Base-by-base conservation (phyloP, 2,888 invertebrate genomes). In the Theodoxus fluviatilis region DNA sequence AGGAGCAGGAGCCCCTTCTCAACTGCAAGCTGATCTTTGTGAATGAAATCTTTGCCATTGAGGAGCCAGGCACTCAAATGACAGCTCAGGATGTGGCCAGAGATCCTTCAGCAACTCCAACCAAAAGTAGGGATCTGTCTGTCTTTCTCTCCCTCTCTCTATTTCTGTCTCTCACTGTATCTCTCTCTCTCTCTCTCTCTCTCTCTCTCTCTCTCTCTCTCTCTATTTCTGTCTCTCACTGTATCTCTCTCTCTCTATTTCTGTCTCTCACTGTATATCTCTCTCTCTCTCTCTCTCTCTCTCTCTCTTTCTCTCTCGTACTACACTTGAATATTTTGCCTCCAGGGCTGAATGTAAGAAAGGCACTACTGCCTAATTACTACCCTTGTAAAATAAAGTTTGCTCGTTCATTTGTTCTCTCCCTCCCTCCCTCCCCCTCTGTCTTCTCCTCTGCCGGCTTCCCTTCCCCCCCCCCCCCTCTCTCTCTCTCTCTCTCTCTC, bases 41-140 rank as follows among this genome's bases (percentile, higher is more conserved):
- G 3, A 90, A 92, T 80, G 92, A 93, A 80, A 88, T 94, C 67
- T 92, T 91, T 87, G 88, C 88, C 37, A 91, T 94, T 71, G 93
- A 88, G 75, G 77, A 80, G 37, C 80, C 84, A 7, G 85, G 83
- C 28, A 79, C 79, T 4, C 84, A 84, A 71, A 63, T 83, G 1
- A 83, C 82, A 57, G 78, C 80, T 33, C 75, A 75, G 43, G 80
- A 81, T 64, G 66, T 75, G 57, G 74, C 74, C 22, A 73, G 73
- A n/a, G 78, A 81, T 70, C 80, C 80, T 15, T 71, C 72, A 15
- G 74, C 76, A 31, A 80, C 80, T 2, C 82, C 84, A 28, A 80
- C 79, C 2, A 84, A 83, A 80, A 76, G 86, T 85, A 78, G 76
- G 81, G 80, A 15, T 22, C 12, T 4, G 18, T 25, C 3, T 55